Conservation (phyloP, 1,140 invertebrate genomes). For the Sarcophaga bullata region DNA sequence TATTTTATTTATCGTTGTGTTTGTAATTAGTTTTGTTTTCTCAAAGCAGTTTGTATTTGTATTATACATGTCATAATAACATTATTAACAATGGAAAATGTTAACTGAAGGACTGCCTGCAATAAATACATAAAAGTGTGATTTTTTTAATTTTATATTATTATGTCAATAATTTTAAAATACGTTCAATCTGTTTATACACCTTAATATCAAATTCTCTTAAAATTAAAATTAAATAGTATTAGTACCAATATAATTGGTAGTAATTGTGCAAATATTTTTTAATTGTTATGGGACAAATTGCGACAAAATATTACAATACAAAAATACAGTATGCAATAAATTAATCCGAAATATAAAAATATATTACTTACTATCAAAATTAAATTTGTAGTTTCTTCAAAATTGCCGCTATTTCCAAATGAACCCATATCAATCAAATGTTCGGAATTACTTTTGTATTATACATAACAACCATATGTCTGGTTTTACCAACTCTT, state of each 20-base stretch:
- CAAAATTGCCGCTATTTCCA: no score
- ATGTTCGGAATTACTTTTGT: neutral
- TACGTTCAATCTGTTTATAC: no score
- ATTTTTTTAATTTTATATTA: slow-evolving; percentile 5
- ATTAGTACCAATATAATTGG: neutral
- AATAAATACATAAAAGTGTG: slow-evolving; percentile 19
- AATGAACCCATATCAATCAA: neutral
- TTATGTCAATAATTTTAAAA: neutral
- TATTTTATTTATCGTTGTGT: slow-evolving; percentile 6
- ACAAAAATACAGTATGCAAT: neutral
- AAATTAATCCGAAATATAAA: neutral
- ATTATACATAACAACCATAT: neutral
- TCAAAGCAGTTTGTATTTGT: slow-evolving; percentile 3
- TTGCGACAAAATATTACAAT: neutral
- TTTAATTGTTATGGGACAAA: slow-evolving; percentile 2
- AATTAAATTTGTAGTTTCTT: no score
- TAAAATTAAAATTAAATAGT: no score
- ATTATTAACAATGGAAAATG: neutral
- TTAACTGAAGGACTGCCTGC: slow-evolving; percentile 20
- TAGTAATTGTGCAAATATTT: slow-evolving; percentile 22
- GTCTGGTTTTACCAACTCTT: neutral
- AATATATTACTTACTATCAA: neutral
- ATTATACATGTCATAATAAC: neutral
- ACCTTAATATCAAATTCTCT: no score
- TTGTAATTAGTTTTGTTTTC: neutral